These are phyloP conservation scores for Hypotaenidia okinawae DNA, from an alignment of 2,797 vertebrate genomes.

Conservation along the genomic window DNA sequence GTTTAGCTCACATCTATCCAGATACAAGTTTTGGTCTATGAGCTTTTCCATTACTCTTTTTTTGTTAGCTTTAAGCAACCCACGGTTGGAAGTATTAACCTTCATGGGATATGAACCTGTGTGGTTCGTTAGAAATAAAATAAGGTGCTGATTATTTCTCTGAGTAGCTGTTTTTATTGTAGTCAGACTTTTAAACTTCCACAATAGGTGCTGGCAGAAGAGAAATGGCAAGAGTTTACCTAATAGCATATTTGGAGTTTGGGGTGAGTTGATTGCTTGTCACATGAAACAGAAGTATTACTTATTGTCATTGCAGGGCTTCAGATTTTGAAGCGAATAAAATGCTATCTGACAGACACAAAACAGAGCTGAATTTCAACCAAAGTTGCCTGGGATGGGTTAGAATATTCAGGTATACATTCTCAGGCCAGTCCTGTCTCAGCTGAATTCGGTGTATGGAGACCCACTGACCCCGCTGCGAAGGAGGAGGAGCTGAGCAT, in stretches of 20 bases:
- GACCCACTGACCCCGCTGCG: background rate
- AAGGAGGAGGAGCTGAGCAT: background rate
- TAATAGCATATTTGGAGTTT: background rate
- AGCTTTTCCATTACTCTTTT: background rate
- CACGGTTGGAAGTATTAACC: background rate
- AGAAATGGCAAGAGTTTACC: background rate
- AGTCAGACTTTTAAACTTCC: background rate
- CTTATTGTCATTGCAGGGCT: background rate
- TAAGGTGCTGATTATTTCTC: background rate
- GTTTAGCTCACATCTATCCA: background rate
- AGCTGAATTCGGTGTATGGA: background rate
- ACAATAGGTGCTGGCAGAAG: background rate
- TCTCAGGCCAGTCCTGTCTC: background rate
- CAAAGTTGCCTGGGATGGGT: background rate
- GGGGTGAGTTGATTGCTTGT: background rate
- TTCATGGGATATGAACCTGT: background rate
- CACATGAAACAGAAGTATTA: background rate
- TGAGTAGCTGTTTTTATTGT: background rate
- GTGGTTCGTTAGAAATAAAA: background rate
- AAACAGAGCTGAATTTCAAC: background rate
- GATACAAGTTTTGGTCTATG: background rate
- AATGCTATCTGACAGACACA: background rate
- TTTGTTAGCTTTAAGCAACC: background rate
- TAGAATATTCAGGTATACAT: background rate
- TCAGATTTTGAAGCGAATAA: background rate